These are phyloP conservation scores for Cirrhinus mrigala DNA, from an alignment of 2,797 vertebrate species.

Conservation along the genomic window DNA sequence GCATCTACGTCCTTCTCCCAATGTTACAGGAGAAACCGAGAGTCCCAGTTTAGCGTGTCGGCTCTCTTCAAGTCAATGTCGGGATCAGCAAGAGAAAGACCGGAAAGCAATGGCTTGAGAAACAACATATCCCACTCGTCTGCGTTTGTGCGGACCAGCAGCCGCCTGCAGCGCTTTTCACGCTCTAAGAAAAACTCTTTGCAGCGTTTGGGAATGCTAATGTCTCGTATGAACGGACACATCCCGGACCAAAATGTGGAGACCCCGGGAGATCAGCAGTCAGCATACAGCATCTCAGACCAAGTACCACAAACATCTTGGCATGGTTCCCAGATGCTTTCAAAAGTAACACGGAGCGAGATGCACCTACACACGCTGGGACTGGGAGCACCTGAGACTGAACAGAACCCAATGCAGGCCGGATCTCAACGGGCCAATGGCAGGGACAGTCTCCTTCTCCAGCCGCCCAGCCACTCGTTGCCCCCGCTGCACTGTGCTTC, in stretches of 20 bases:
- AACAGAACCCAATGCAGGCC: slow-evolving; percentile 48
- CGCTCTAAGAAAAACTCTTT: slow-evolving; percentile 85
- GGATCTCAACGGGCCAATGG: slow-evolving; percentile 71
- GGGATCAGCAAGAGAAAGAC: slow-evolving; percentile 73
- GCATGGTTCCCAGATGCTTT: slow-evolving; percentile 81
- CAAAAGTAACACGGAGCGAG: slow-evolving; percentile 82
- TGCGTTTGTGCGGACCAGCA: slow-evolving; percentile 72
- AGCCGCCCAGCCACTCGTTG: slow-evolving; percentile 75
- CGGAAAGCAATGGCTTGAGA: slow-evolving; percentile 83
- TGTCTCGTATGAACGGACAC: slow-evolving; percentile 87
- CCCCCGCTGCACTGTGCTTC: slow-evolving; percentile 86
- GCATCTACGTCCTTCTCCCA: slow-evolving; percentile 79
- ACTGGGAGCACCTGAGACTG: slow-evolving; percentile 68
- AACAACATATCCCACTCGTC: slow-evolving; percentile 67
- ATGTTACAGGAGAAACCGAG: slow-evolving; percentile 76
- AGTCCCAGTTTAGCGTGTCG: slow-evolving; percentile 79
- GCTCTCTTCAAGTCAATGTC: slow-evolving; percentile 86
- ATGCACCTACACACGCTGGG: slow-evolving; percentile 83
- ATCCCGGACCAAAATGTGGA: slow-evolving; percentile 79
- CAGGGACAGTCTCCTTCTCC: slow-evolving; percentile 78
- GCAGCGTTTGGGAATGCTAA: slow-evolving; percentile 84
- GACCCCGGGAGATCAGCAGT: slow-evolving; percentile 75
- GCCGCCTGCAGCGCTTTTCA: slow-evolving; percentile 78
- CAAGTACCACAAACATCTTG: slow-evolving; percentile 84
- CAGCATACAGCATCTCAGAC: slow-evolving; percentile 86